Evolutionary conservation across 1,140 invertebrate species (phyloP), one percentile per base, ranked within the genome.

Genomic region (Lysiphlebus fabarum): DNA sequence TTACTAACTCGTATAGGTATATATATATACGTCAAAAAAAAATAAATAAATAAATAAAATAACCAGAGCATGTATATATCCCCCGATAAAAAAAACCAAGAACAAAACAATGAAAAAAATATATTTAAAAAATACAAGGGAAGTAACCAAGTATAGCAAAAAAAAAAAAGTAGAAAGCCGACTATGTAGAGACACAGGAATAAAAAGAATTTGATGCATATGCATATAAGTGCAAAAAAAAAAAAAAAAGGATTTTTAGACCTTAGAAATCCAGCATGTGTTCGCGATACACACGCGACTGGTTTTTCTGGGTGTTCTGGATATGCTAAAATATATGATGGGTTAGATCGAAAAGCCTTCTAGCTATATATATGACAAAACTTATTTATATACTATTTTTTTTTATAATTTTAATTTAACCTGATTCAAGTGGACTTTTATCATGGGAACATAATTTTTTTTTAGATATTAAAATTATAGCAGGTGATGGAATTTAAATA

Each of bases 401-500:
- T 26, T 26, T 26, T 26, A 2, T 26, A 26, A 2, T 26, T 1
- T 26, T 26, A 26, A 26, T 26, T 26, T 26, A 26, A 26, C 17
- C 17, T 26, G 17, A 4, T 26, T 26, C 17, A 26, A 26, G 17
- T 26, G 45, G 45, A 33, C 26, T 48, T 48, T 48, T 34, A 49
- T 51, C 55, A 65, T 65, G 63, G 63, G 63, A 65, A 65, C 63
- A 26, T 26, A 26, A 26, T 26, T 26, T 26, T 26, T 26, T 26
- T 26, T 26, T 26, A 1, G 4, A 26, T 26, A 26, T 26, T 2
- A 26, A 26, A 26, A 26, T 61, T 37, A 53, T 58, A 61, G 59
- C 63, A 65, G 63, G 63, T 65, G 63, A 12, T 65, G 61, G 61
- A 26, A 26, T 26, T 26, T 26, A n/a, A n/a, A n/a, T n/a, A n/a